Base-by-base conservation (phyloP, 2,797 vertebrate genomes). In the Pangasius djambal region DNA sequence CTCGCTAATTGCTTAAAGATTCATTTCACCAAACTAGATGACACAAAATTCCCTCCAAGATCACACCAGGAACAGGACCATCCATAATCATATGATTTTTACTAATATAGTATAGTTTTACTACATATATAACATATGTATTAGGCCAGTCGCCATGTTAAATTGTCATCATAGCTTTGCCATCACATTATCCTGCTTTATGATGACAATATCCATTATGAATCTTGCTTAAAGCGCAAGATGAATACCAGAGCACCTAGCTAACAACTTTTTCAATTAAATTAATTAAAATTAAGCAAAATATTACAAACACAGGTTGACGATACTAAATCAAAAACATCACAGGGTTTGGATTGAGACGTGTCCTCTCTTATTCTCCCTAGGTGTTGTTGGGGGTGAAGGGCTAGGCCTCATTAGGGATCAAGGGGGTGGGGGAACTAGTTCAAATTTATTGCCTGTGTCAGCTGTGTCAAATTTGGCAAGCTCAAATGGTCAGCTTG, bases 381-480 rank as follows among this genome's bases (percentile, higher is more conserved):
- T 77, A 85, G 84, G 85, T 83, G 85, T 88, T 90, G 40, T 88
- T 93, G 91, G 93, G 91, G 75, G 82, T 91, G 93, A 92, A 91
- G 91, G 90, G 90, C 94, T 93, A 91, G 88, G 88, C 88, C 93
- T 94, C 93, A 93, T 94, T 94, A 93, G 95, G 93, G 93, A 96
- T 96, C 93, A 94, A 95, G 95, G 95, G 95, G 95, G 94, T 91
- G 92, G 95, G 93, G 94, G 93, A 94, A 95, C 94, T 93, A 94
- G 94, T 95, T 96, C 95, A 96, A 96, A 96, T 96, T 96, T 96
- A 96, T 95, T 96, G 95, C 96, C 94, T 79, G 93, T 92, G 95
- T 96, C 96, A 96, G 95, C 95, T 96, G 96, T 95, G 96, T 96
- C 96, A 96, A 95, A 96, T 96, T 96, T 96, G 95, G 94, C 95